Percentiles rank a stretch among this genome's conserved stretches.
Conservation (phyloP, 2,797 vertebrate genomes). For the Spea hammondii region DNA sequence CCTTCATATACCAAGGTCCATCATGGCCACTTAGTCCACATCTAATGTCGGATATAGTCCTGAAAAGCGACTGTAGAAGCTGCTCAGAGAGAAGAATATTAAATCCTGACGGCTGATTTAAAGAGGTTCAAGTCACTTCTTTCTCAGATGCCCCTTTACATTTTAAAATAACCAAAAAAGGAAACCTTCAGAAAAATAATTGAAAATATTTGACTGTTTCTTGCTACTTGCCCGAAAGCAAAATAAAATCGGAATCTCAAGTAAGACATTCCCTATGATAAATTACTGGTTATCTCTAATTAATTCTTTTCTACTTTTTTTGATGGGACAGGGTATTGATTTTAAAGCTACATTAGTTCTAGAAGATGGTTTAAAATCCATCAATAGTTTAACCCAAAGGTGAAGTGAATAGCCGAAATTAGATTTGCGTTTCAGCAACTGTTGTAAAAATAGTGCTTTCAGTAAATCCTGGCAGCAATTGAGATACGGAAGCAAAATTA, state of each 20-base stretch:
- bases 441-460: slow-evolving; percentile 61
- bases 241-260: slow-evolving; percentile 8
- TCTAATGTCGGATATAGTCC: no score
- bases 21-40: no score
- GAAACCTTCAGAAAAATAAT: no score
- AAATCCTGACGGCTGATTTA: no score
- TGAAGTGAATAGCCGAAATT: slow-evolving; percentile 64
- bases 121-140: no score
- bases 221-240: no score
- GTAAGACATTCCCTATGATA: slow-evolving; percentile 61
- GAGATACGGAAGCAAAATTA: slow-evolving; percentile 66
- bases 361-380: slow-evolving; percentile 62
- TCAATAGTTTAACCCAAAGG: slow-evolving; percentile 60
- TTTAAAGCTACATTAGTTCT: slow-evolving; percentile 64
- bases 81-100: no score
- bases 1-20: no score
- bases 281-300: slow-evolving; percentile 60
- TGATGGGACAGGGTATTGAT: slow-evolving; percentile 73
- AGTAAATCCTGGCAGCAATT: slow-evolving; percentile 58
- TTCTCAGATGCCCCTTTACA: no score
- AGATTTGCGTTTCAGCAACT: slow-evolving; percentile 62
- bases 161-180: no score
- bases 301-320: slow-evolving; percentile 62
- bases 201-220: no score
- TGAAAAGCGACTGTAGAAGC: no score